Base-by-base conservation (phyloP, 2,113 vertebrate species). In the Emydocephalus ijimae region DNA sequence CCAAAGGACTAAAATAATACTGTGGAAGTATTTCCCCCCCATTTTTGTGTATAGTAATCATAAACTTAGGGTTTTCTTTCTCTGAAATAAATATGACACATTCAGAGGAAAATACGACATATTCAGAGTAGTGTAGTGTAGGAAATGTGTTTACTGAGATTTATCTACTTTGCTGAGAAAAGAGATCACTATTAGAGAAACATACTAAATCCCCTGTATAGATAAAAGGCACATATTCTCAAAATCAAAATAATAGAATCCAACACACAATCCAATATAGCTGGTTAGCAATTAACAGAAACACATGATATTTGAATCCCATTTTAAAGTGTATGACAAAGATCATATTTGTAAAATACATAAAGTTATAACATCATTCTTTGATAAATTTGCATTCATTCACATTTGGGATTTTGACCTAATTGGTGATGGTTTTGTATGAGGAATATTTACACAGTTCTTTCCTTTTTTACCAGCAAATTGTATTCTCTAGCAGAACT, bases 401-500 rank as follows among this genome's bases (percentile, higher is more conserved):
- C 6, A 54, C 39, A 48, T 50, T 52, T 18, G 23, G 15, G 5
- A 52, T 61, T 18, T 26, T 50, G 52, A 14, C 23, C 34, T n/a
- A 61, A 91, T 87, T 61, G 57, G 86, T 59, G 24, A 54, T 57
- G 7, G 50, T 55, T 50, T 4, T 85, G n/a, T 4, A 24, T 59
- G 34, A 39, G 45, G 20, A 26, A 26, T 48, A 57, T 26, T 34
- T 59, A 52, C 52, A 61, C 57, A 54, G 96, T 94, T 89, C 11
- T 1, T 64, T 92, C 94, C 93, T 87, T 20, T 85, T 52, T 95
- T 64, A 89, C 91, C 95, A 98, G 98, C 97, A 99, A 99, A 96
- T 98, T 87, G 96, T 99, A 92, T 98, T 97, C 95, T 98, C 97
- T 26, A 98, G 97, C 93, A 97, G 98, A 95, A 97, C 97, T 23